Evolutionary conservation across 2,888 invertebrate species (phyloP), one percentile per base, ranked within the genome.

Genomic region (Drosophila vallismaia): DNA sequence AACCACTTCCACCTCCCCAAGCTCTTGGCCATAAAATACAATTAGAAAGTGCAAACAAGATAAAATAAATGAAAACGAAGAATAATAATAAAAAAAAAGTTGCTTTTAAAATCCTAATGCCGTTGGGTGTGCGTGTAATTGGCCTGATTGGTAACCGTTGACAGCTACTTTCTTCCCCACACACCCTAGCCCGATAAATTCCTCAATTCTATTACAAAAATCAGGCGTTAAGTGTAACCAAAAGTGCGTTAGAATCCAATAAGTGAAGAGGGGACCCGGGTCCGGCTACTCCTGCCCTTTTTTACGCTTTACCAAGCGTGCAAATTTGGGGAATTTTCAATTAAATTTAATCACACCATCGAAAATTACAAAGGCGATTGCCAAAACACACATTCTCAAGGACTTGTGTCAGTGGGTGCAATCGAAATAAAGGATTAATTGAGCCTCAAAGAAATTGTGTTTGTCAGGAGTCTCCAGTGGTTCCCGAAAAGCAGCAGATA

Each of bases 81-180:
- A 8, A 51, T 29, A 42, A 31, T n/a, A 8, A n/a, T 31, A 44
- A 26, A 36, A 36, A 26, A 33, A 45, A 36, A 24, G 24, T 50
- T 4, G 59, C 45, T 38, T 24, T 14, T 29, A 59, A 46, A 60
- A 60, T 60, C 33, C 4, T n/a, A n/a, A 10, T 45, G 45, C 58
- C 7, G 46, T n/a, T 9, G 63, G 48, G 50, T 62, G 57, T 46
- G 57, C 40, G 69, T 46, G 57, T 66, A 74, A 84, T 81, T 71
- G 74, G 78, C 76, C 59, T 69, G 77, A 79, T 85, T 79, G 66
- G 54, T 71, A 63, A 48, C 68, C 59, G 59, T 52, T 70, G 50
- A 66, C 66, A 66, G 66, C 40, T 42, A 67, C 49, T 67, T 44
- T 56, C 28, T 28, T 3, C 28, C 10, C 10, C 5, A 38, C 44